Percentiles rank a stretch among this genome's conserved stretches.
phyloP scores from a whole-genome alignment of 2,797 vertebrate species.

The Tinamus major region DNA sequence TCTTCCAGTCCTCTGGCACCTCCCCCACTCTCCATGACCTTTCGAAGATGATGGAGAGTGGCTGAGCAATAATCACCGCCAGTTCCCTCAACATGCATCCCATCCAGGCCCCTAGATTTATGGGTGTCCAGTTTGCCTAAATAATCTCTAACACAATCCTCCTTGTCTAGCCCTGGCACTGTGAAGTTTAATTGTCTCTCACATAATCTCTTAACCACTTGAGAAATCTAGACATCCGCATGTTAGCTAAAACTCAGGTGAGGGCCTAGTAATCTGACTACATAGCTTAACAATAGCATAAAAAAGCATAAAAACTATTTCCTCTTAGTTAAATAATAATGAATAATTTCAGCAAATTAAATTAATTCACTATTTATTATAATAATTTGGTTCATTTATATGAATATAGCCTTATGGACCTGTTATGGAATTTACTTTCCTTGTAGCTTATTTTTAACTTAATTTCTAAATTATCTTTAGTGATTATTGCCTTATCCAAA shows the following conservation, averaged over 20 bases:
- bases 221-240: background rate
- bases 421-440: background rate
- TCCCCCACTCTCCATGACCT: too few species aligned
- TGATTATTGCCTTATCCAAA: background rate
- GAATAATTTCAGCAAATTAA: constrained; percentile 16
- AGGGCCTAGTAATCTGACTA: background rate
- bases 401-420: background rate
- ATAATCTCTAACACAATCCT: too few species aligned
- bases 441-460: constrained; percentile 12
- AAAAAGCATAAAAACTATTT: background rate
- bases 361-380: background rate
- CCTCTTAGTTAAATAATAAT: constrained; percentile 12
- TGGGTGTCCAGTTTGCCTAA: too few species aligned
- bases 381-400: background rate
- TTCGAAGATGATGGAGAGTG: too few species aligned
- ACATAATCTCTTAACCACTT: background rate
- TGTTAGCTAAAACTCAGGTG: background rate
- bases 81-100: too few species aligned
- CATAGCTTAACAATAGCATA: background rate
- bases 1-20: too few species aligned
- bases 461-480: constrained; percentile 6
- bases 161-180: background rate
- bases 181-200: background rate
- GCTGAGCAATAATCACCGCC: too few species aligned
- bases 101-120: too few species aligned